A percentile compares a stretch with the other conserved stretches of the same genome.
These are phyloP conservation scores for Gallinago media DNA, from an alignment of 2,113 vertebrate species.

Conservation along the genomic window DNA sequence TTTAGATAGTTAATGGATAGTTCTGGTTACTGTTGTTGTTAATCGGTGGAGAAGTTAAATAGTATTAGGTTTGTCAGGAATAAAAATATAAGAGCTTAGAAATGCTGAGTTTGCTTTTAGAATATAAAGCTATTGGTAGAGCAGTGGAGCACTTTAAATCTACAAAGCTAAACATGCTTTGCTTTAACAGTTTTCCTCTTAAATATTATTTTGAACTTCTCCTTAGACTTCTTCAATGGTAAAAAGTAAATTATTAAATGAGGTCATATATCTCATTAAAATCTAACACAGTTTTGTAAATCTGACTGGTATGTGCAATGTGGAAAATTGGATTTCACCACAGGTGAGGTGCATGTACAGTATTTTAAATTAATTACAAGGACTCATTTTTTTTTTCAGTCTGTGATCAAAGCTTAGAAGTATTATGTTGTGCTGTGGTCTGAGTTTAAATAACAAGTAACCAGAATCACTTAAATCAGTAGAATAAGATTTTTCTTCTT, in stretches of 20 bases:
- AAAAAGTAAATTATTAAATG: constrained; percentile 61
- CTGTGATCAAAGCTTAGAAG: constrained; percentile 10
- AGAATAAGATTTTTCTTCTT: background rate
- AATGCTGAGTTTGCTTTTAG: background rate
- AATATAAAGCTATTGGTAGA: background rate
- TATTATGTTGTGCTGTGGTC: background rate
- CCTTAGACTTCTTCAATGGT: background rate
- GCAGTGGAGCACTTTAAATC: background rate
- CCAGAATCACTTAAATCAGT: background rate
- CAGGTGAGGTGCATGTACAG: constrained; percentile 43
- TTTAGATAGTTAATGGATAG: background rate
- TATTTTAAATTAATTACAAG: constrained; percentile 62
- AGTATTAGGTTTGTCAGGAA: background rate
- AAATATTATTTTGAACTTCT: constrained; percentile 24
- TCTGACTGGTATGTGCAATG: constrained; percentile 43
- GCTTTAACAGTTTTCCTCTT: background rate
- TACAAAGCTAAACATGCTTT: background rate
- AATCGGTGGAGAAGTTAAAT: background rate
- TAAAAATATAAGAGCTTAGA: background rate
- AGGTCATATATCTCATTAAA: constrained; percentile 68
- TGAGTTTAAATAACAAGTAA: constrained; percentile 51
- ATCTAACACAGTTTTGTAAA: constrained; percentile 54
- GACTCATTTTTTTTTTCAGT: constrained; percentile 52
- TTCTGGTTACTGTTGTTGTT: background rate
- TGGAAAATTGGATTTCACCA: constrained; percentile 61